These are phyloP conservation scores for Drosophila pectinifera DNA, from an alignment of 1,140 invertebrate species.

Conservation along the genomic window DNA sequence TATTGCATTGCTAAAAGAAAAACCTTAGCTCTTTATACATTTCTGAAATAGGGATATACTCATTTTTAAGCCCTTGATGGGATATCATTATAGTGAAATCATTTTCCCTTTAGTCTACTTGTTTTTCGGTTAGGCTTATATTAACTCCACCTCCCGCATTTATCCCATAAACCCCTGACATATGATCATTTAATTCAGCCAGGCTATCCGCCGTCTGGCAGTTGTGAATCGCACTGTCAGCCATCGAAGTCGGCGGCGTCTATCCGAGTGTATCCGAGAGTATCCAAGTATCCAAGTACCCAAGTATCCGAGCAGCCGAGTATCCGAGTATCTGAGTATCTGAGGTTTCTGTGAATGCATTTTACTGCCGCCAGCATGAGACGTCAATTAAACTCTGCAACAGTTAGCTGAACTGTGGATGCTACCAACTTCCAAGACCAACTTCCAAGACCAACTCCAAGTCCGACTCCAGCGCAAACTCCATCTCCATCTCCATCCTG, in stretches of 20 bases:
- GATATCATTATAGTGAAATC: no score
- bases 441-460: not conserved
- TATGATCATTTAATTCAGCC: conserved; percentile 35
- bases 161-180: not conserved
- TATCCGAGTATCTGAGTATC: conserved; percentile 11
- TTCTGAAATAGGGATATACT: not conserved
- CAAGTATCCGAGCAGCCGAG: no score
- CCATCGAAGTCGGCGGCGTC: conserved; percentile 8
- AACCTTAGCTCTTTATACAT: not conserved
- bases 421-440: conserved; percentile 32
- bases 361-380: conserved; percentile 47
- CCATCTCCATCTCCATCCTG: conserved; percentile 19
- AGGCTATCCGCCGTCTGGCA: conserved; percentile 11
- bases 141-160: not conserved
- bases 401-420: conserved; percentile 49
- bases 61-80: not conserved
- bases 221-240: conserved; percentile 36
- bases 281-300: not conserved
- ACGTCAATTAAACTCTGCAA: conserved; percentile 51
- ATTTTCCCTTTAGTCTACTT: not conserved
- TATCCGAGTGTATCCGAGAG: conserved; percentile 21
- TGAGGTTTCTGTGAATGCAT: conserved; percentile 51
- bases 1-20: no score
- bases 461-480: conserved; percentile 2
- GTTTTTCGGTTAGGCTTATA: not conserved